Evolutionary conservation across 1,140 invertebrate genomes (phyloP).

Genomic region (Eulimnadia texana): DNA sequence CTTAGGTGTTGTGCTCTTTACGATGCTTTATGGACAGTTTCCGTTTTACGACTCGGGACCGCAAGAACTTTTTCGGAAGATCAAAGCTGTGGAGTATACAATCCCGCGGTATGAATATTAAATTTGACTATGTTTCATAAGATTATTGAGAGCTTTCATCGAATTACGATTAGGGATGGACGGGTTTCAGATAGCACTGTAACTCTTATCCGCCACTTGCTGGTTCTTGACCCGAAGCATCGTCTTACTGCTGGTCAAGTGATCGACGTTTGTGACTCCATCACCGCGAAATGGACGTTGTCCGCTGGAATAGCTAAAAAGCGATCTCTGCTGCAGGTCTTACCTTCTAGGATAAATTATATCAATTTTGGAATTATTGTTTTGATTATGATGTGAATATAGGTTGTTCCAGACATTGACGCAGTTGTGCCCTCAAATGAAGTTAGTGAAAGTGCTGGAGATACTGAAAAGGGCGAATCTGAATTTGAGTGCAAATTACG

Average conservation of each 20-base stretch:
- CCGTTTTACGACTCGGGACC: slow-evolving; percentile 67
- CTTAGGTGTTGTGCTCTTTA: slow-evolving; percentile 63
- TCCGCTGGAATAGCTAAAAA: not conserved
- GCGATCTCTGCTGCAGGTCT: slow-evolving; percentile 18
- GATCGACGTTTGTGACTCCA: slow-evolving; percentile 34
- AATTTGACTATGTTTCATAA: slow-evolving; percentile 5
- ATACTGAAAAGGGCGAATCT: not conserved
- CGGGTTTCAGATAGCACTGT: slow-evolving; percentile 40
- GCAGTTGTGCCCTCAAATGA: not conserved
- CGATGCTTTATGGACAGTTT: slow-evolving; percentile 75
- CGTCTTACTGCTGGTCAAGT: slow-evolving; percentile 43
- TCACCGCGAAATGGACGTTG: slow-evolving; percentile 33
- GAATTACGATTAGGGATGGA: slow-evolving; percentile 32
- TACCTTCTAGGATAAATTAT: not conserved
- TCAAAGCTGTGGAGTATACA: slow-evolving; percentile 48
- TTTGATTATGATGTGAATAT: slow-evolving; percentile 16
- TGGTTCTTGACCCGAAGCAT: slow-evolving; percentile 40
- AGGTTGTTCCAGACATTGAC: slow-evolving; percentile 30
- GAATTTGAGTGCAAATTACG: not conserved
- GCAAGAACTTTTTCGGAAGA: slow-evolving; percentile 63
- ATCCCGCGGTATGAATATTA: slow-evolving; percentile 39
- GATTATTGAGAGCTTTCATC: not conserved
- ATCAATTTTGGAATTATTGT: not conserved
- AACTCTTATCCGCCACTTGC: slow-evolving; percentile 38
- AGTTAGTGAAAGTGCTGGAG: not conserved